Evolutionary conservation across 53 echinoderm and acorn worm species (phyloP).

Genomic region (Patiria pectinifera): DNA sequence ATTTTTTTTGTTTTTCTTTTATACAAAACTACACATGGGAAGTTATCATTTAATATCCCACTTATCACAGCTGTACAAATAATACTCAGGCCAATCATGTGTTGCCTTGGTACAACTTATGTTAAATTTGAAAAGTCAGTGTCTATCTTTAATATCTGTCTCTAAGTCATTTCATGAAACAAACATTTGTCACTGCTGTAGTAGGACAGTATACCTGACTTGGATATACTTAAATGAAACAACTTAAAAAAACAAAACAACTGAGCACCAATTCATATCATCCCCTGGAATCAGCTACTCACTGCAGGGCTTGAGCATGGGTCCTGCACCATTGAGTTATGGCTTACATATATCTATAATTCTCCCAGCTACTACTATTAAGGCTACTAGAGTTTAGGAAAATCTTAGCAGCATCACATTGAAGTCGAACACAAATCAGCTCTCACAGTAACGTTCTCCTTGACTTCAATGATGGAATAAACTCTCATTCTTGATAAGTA

Average conservation of each 20-base stretch:
- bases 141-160: background rate
- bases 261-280: conserved; percentile 54
- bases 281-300: background rate
- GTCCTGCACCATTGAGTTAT: background rate
- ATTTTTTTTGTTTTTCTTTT: conserved; percentile 52
- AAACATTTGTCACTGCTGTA: background rate
- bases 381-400: conserved; percentile 3
- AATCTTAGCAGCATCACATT: conserved; percentile 24
- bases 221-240: conserved; percentile 2
- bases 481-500: background rate
- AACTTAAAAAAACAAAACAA: conserved; percentile 8
- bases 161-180: background rate
- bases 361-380: background rate
- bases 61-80: conserved; percentile 60
- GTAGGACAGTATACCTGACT: background rate
- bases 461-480: background rate
- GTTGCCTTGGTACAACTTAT: background rate
- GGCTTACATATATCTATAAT: background rate
- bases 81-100: background rate
- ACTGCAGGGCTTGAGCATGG: background rate
- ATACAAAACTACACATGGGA: conserved; percentile 70
- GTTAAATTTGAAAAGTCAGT: background rate
- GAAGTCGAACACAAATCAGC: conserved; percentile 9
- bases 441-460: background rate
- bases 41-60: conserved; percentile 50